A percentile compares a stretch with the other conserved stretches of the same genome.
Conservation (phyloP, 2,888 invertebrate species). For the Campoplex nolae region DNA sequence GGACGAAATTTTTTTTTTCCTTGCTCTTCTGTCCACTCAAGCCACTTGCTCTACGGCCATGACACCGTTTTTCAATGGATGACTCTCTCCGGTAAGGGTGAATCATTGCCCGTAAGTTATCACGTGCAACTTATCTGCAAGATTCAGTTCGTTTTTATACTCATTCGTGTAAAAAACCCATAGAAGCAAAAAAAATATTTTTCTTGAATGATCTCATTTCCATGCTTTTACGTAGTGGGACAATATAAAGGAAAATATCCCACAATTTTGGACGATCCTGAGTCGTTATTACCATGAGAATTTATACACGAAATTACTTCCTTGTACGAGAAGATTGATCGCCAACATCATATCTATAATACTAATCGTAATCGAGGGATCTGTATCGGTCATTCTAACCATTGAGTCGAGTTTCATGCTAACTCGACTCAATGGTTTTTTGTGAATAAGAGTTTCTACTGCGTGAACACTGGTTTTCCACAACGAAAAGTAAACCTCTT, state of each 20-base stretch:
- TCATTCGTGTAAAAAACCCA: neutral
- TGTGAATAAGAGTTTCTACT: neutral
- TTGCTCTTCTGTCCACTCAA: neutral
- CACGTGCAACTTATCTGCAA: neutral
- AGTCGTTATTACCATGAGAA: constrained; percentile 18
- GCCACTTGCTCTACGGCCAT: constrained; percentile 18
- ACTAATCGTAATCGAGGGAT: constrained; percentile 47
- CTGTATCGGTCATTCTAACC: neutral
- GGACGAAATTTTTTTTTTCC: constrained; percentile 29
- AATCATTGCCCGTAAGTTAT: constrained; percentile 26
- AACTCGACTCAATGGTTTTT: neutral
- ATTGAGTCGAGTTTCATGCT: too few relatives aligned
- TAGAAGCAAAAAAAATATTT: neutral
- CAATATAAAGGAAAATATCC: constrained; percentile 23
- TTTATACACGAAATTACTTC: constrained; percentile 63
- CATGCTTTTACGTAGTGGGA: neutral
- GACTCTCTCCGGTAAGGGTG: constrained; percentile 38
- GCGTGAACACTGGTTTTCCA: neutral
- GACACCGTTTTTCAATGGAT: constrained; percentile 45
- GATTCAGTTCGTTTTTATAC: neutral
- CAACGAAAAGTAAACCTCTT: neutral
- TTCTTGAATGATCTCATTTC: constrained; percentile 16
- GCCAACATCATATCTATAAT: constrained; percentile 15
- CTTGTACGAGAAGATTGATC: constrained; percentile 62
- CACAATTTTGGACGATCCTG: constrained; percentile 26